phyloP scores from a whole-genome alignment of 2,888 invertebrate genomes.

The Ctenicera cuprea region DNA sequence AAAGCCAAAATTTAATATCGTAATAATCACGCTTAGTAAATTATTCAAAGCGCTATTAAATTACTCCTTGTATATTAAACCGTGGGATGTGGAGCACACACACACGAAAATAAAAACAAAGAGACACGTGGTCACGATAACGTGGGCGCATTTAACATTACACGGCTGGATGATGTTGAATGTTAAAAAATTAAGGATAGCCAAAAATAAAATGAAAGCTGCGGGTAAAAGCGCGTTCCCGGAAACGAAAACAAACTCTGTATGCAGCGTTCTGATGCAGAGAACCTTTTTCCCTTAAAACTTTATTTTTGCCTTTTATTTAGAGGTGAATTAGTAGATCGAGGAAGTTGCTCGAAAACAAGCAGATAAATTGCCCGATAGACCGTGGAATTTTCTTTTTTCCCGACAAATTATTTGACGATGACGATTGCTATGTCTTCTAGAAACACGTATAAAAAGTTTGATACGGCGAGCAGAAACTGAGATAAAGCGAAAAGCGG shows the following conservation, averaged over 20 bases:
- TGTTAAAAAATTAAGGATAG: constrained; percentile 22
- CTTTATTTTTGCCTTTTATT: constrained; percentile 40
- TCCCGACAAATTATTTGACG: constrained; percentile 55
- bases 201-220: too few relatives aligned
- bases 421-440: constrained; percentile 57
- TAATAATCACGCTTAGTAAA: constrained; percentile 32
- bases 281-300: not conserved
- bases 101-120: constrained; percentile 25
- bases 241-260: constrained; percentile 21
- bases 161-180: not conserved
- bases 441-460: constrained; percentile 56
- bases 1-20: constrained; percentile 19
- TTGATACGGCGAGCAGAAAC: constrained; percentile 52
- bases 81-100: constrained; percentile 21
- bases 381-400: constrained; percentile 50
- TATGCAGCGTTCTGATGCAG: too few relatives aligned
- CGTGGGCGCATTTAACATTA: constrained; percentile 26
- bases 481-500: constrained; percentile 54
- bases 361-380: constrained; percentile 58
- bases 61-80: constrained; percentile 1
- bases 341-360: constrained; percentile 57
- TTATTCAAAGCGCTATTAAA: constrained; percentile 30
- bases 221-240: not conserved
- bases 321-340: constrained; percentile 48
- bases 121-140: not conserved